phyloP scores from a whole-genome alignment of 2,113 vertebrate genomes.

The Pontoporia blainvillei region DNA sequence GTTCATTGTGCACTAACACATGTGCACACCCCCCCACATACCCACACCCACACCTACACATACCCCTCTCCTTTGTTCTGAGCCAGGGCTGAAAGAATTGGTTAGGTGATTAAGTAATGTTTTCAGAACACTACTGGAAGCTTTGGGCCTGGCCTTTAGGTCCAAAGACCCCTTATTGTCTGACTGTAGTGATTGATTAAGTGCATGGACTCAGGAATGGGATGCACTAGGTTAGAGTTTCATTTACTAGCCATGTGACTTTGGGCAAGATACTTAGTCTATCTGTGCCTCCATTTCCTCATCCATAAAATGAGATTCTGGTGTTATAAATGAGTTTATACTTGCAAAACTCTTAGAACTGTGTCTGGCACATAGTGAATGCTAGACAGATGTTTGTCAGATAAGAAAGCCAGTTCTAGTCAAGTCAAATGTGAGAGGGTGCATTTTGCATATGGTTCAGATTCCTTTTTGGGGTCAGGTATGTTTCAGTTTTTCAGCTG shows the following conservation, averaged over 20 bases:
- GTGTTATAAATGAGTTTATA: neutral
- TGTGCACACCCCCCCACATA: fast-evolving
- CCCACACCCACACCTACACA: no score
- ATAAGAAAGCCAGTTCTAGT: neutral
- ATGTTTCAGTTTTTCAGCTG: neutral
- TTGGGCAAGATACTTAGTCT: neutral
- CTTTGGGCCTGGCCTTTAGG: neutral
- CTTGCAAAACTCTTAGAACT: neutral
- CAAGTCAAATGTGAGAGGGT: neutral
- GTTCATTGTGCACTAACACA: neutral
- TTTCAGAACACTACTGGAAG: neutral
- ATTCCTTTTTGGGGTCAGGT: neutral
- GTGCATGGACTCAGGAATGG: neutral
- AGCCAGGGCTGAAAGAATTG: neutral
- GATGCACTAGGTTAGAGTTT: neutral
- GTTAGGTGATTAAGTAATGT: neutral
- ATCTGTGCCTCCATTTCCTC: neutral
- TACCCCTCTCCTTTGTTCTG: neutral
- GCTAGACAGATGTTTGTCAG: neutral
- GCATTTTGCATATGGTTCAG: neutral
- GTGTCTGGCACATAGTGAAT: neutral
- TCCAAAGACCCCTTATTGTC: neutral
- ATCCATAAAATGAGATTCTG: neutral
- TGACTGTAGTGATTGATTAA: neutral
- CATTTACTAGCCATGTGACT: neutral